Evolutionary conservation across 1,140 invertebrate species (phyloP).

Genomic region (Tetranychus urticae): DNA sequence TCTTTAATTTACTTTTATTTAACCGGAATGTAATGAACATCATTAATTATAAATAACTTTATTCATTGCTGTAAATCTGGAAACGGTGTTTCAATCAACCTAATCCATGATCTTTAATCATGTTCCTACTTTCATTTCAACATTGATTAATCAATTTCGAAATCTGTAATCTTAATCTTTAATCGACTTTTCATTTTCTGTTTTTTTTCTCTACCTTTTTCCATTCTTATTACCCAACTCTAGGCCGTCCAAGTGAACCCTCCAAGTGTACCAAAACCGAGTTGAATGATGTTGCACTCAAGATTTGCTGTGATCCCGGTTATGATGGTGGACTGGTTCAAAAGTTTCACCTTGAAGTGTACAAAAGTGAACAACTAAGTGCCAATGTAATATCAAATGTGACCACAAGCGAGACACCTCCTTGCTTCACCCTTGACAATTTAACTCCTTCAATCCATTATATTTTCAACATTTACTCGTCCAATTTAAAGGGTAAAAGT

Average conservation of each 20-base stretch:
- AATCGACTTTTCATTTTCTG: not conserved
- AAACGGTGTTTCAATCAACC: too few species aligned
- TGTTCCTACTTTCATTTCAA: too few species aligned
- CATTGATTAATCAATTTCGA: too few species aligned
- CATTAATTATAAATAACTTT: too few species aligned
- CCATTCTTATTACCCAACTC: not conserved
- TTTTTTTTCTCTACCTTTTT: not conserved
- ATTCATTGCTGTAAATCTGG: too few species aligned
- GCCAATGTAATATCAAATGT: slow-evolving; percentile 7
- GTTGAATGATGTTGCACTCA: slow-evolving; percentile 21
- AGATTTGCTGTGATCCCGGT: slow-evolving; percentile 48
- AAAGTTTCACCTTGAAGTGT: slow-evolving; percentile 51
- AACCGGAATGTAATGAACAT: too few species aligned
- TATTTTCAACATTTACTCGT: slow-evolving; percentile 24
- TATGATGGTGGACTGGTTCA: slow-evolving; percentile 60
- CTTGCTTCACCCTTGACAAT: slow-evolving; percentile 10
- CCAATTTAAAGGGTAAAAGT: slow-evolving; percentile 1
- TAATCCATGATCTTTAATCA: too few species aligned
- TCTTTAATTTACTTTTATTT: too few species aligned
- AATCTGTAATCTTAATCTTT: too few species aligned
- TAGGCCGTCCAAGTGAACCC: not conserved
- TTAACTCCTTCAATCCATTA: slow-evolving; percentile 10
- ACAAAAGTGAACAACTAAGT: slow-evolving; percentile 22
- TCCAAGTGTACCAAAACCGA: slow-evolving; percentile 1
- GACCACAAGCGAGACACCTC: slow-evolving; percentile 3